These are phyloP conservation scores for Myathropa florea DNA, from an alignment of 2,888 invertebrate genomes.

Conservation along the genomic window DNA sequence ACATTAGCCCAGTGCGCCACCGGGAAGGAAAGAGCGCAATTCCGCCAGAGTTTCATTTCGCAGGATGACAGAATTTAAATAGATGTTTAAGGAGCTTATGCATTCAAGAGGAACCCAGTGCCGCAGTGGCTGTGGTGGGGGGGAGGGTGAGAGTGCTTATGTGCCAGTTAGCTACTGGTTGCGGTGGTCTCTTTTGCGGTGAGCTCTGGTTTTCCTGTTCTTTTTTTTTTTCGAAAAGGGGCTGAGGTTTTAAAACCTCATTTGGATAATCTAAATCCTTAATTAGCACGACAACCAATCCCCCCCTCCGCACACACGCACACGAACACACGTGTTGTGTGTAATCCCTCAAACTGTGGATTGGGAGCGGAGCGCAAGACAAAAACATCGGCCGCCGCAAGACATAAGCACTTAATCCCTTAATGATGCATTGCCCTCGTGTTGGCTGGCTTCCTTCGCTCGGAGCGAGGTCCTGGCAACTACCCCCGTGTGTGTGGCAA, in stretches of 20 bases:
- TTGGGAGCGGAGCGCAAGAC: constrained; percentile 28
- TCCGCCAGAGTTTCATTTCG: background rate
- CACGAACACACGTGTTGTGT: constrained; percentile 25
- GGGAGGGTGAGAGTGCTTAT: background rate
- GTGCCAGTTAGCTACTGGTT: background rate
- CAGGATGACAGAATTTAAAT: constrained; percentile 54
- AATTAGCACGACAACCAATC: constrained; percentile 17
- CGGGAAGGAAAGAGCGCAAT: background rate
- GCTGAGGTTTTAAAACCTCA: constrained; percentile 3
- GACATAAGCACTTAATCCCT: constrained; percentile 56
- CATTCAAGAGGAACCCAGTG: constrained; percentile 13
- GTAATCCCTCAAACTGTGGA: constrained; percentile 26
- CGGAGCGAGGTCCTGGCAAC: background rate
- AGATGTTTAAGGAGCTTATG: constrained; percentile 48
- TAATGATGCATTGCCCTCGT: constrained; percentile 51
- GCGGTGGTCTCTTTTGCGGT: background rate
- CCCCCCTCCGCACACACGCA: constrained; percentile 7
- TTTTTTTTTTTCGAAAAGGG: background rate
- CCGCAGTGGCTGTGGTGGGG: background rate
- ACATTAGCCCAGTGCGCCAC: constrained; percentile 30
- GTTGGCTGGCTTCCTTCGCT: background rate
- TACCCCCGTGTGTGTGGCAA: constrained; percentile 9
- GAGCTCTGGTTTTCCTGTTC: background rate
- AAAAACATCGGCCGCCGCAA: constrained; percentile 14
- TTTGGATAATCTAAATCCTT: constrained; percentile 32